Conservation (phyloP, 2,888 invertebrate genomes). For the Drosophila mettleri region DNA sequence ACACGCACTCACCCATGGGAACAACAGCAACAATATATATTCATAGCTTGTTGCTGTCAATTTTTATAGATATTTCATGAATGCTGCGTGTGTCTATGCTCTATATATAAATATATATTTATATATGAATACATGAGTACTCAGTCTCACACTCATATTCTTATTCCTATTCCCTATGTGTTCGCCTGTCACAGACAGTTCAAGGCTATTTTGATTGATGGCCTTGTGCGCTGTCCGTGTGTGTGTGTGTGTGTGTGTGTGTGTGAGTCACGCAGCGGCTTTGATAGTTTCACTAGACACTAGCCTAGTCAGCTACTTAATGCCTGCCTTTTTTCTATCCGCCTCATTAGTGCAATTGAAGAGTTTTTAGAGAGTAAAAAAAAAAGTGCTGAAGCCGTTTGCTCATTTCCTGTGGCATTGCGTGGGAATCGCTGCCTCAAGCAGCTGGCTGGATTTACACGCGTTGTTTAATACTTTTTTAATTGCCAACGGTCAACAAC, state of each 20-base stretch:
- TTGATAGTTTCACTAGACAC: constrained; percentile 23
- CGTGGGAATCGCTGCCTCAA: constrained; percentile 57
- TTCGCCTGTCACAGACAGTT: constrained; percentile 60
- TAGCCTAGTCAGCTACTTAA: constrained; percentile 22
- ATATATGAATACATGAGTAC: constrained; percentile 31
- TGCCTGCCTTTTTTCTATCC: constrained; percentile 20
- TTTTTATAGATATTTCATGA: constrained; percentile 21
- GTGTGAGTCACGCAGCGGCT: constrained; percentile 49
- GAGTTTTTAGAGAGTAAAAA: constrained; percentile 26
- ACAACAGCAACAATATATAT: constrained; percentile 21
- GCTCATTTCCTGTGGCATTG: constrained; percentile 57
- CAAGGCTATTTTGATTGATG: constrained; percentile 77
- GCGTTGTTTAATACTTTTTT: constrained; percentile 68
- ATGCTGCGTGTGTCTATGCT: constrained; percentile 38
- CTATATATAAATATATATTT: constrained; percentile 43
- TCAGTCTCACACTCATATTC: neutral
- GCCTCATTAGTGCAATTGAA: constrained; percentile 63
- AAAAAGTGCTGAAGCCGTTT: constrained; percentile 47
- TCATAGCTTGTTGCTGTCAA: constrained; percentile 12
- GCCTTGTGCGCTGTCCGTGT: constrained; percentile 34
- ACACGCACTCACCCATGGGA: constrained; percentile 45
- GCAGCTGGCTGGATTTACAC: constrained; percentile 20
- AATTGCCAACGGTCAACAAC: constrained; percentile 57
- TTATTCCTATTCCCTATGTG: constrained; percentile 10
- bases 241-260: constrained; percentile 20